Conservation (phyloP, 2,797 vertebrate genomes). For the Sebastolobus altivelis region DNA sequence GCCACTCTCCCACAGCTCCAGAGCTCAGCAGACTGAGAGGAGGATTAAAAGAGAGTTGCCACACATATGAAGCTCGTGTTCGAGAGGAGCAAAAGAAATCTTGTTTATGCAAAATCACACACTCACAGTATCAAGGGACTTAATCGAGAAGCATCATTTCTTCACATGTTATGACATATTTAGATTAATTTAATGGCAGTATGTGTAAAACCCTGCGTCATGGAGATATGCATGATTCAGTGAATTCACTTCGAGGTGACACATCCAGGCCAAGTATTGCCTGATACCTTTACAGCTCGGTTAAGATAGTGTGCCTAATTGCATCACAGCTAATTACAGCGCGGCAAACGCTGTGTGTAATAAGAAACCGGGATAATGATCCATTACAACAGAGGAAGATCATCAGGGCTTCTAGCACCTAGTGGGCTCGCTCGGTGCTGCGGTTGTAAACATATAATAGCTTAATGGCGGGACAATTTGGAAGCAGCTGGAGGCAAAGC, state of each 20-base stretch:
- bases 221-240: conserved; percentile 2
- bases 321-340: conserved; percentile 57
- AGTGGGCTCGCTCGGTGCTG: conserved; percentile 79
- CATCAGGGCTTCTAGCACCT: conserved; percentile 75
- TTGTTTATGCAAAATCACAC: conserved; percentile 28
- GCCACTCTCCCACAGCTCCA: conserved; percentile 56
- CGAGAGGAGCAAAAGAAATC: conserved; percentile 20
- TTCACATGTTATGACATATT: not conserved
- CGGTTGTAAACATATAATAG: conserved; percentile 91
- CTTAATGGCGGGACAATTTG: conserved; percentile 92
- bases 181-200: not conserved
- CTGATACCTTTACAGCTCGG: conserved; percentile 39
- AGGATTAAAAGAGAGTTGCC: conserved; percentile 34
- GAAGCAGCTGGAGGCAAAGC: conserved; percentile 89
- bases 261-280: conserved; percentile 39
- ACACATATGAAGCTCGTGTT: conserved; percentile 16
- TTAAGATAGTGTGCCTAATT: conserved; percentile 54
- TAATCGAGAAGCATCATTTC: not conserved
- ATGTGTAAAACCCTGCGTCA: not conserved
- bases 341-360: conserved; percentile 56
- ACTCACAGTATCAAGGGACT: not conserved
- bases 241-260: conserved; percentile 6
- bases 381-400: conserved; percentile 68
- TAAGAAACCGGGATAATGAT: conserved; percentile 70
- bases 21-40: conserved; percentile 25